Percentiles rank a stretch among this genome's conserved stretches.
Conservation (phyloP, 2,797 vertebrate species). For the Gambusia yucatana region DNA sequence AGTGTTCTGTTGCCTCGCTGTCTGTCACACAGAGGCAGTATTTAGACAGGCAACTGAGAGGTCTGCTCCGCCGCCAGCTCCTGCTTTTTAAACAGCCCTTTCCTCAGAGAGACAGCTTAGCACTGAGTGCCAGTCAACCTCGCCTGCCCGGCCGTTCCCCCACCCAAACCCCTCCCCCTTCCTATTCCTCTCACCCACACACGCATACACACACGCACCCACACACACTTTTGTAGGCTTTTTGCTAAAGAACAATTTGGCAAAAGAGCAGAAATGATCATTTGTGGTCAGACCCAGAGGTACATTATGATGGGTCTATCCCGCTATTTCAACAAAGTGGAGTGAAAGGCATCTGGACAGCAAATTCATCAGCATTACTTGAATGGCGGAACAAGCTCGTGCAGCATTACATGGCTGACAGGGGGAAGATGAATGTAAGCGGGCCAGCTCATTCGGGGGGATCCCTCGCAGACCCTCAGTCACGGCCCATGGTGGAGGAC, state of each 20-base stretch:
- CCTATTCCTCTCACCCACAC: neutral
- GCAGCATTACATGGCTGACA: slow-evolving; percentile 77
- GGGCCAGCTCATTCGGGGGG: slow-evolving; percentile 59
- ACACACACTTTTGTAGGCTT: slow-evolving; percentile 45
- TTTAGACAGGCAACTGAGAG: slow-evolving; percentile 80
- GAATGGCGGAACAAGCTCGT: slow-evolving; percentile 71
- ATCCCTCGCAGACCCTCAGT: slow-evolving; percentile 72
- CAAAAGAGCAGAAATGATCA: slow-evolving; percentile 62
- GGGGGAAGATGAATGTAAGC: slow-evolving; percentile 76
- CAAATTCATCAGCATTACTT: slow-evolving; percentile 77
- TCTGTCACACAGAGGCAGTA: slow-evolving; percentile 77
- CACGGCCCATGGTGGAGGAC: slow-evolving; percentile 64
- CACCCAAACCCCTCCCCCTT: neutral
- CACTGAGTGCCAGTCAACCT: slow-evolving; percentile 76
- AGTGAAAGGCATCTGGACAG: slow-evolving; percentile 70
- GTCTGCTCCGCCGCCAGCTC: slow-evolving; percentile 74
- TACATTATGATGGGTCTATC: slow-evolving; percentile 73
- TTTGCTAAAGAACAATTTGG: slow-evolving; percentile 66
- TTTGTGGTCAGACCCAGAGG: slow-evolving; percentile 67
- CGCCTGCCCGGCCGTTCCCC: slow-evolving; percentile 29
- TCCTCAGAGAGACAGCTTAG: slow-evolving; percentile 79
- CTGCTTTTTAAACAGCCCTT: slow-evolving; percentile 78
- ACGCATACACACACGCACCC: slow-evolving; percentile 5
- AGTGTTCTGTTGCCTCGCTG: slow-evolving; percentile 73
- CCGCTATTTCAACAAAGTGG: slow-evolving; percentile 71